phyloP scores from a whole-genome alignment of 2,888 invertebrate genomes.

The Pyrrhosoma nymphula region DNA sequence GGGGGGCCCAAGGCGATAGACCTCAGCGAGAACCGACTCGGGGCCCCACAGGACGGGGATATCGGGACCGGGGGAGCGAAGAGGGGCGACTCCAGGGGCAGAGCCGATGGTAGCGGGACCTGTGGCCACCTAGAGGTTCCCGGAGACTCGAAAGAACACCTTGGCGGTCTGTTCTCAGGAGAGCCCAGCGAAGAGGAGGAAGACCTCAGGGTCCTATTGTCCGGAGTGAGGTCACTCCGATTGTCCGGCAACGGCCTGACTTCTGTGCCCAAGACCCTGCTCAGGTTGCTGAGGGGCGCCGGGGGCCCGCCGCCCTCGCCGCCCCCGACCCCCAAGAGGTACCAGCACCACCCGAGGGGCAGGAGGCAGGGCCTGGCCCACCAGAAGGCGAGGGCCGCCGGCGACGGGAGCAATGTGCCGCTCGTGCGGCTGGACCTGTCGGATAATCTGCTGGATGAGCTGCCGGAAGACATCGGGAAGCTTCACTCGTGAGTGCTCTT shows the following conservation, averaged over 20 bases:
- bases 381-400: slow-evolving; percentile 57
- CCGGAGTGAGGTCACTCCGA: slow-evolving; percentile 40
- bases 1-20: slow-evolving; percentile 45
- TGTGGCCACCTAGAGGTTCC: neutral
- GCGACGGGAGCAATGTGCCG: slow-evolving; percentile 72
- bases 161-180: neutral
- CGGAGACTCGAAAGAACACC: neutral
- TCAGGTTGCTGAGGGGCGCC: slow-evolving; percentile 25
- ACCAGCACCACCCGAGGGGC: slow-evolving; percentile 48
- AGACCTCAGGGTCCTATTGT: slow-evolving; percentile 40
- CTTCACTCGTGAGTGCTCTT: slow-evolving; percentile 80
- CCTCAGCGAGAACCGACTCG: slow-evolving; percentile 55
- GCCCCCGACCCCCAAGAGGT: slow-evolving; percentile 43
- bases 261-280: slow-evolving; percentile 21
- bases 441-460: slow-evolving; percentile 83
- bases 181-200: slow-evolving; percentile 42
- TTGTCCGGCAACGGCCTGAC: slow-evolving; percentile 53
- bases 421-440: slow-evolving; percentile 84
- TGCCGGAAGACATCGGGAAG: slow-evolving; percentile 83
- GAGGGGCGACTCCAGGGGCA: slow-evolving; percentile 6
- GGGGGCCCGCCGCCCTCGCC: neutral
- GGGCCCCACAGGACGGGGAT: neutral
- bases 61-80: neutral
- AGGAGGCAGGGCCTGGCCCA: slow-evolving; percentile 22
- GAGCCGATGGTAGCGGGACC: neutral